Percentiles rank a stretch among this genome's conserved stretches.
Conservation (phyloP, 2,797 vertebrate genomes). For the Mormyrus proboscirostris region DNA sequence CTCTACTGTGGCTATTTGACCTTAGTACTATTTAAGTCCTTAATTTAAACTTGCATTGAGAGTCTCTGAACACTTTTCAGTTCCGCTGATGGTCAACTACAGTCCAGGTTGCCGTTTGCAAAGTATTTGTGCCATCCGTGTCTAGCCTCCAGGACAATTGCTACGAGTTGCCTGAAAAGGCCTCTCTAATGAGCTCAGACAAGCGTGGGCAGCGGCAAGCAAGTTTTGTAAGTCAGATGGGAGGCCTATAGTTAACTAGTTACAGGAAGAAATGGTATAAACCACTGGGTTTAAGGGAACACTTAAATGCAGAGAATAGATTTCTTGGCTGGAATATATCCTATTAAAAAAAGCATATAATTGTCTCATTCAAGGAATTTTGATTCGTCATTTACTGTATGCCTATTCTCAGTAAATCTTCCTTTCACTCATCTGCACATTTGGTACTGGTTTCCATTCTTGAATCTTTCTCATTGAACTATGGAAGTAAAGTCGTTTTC, state of each 20-base stretch:
- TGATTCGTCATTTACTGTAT: not conserved
- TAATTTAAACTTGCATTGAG: not conserved
- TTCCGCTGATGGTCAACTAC: not conserved
- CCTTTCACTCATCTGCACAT: not conserved
- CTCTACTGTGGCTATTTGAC: conserved; percentile 45
- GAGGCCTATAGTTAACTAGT: conserved; percentile 15
- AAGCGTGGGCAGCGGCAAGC: not conserved
- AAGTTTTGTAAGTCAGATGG: not conserved
- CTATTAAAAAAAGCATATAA: conserved; percentile 13
- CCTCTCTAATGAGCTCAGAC: not conserved
- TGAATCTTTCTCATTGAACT: not conserved
- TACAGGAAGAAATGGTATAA: conserved; percentile 10
- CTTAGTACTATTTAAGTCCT: not conserved
- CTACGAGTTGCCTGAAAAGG: not conserved
- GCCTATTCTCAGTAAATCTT: not conserved
- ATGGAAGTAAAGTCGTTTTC: not conserved
- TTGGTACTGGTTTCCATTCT: not conserved
- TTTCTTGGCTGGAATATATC: conserved; percentile 7
- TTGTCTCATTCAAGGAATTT: not conserved
- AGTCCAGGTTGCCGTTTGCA: not conserved
- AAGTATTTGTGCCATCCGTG: not conserved
- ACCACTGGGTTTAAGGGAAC: conserved; percentile 13
- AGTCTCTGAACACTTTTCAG: not conserved
- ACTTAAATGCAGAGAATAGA: conserved; percentile 10
- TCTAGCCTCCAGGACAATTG: not conserved